These are phyloP conservation scores for Sapayoa aenigma DNA, from an alignment of 2,113 vertebrate genomes.

Conservation along the genomic window DNA sequence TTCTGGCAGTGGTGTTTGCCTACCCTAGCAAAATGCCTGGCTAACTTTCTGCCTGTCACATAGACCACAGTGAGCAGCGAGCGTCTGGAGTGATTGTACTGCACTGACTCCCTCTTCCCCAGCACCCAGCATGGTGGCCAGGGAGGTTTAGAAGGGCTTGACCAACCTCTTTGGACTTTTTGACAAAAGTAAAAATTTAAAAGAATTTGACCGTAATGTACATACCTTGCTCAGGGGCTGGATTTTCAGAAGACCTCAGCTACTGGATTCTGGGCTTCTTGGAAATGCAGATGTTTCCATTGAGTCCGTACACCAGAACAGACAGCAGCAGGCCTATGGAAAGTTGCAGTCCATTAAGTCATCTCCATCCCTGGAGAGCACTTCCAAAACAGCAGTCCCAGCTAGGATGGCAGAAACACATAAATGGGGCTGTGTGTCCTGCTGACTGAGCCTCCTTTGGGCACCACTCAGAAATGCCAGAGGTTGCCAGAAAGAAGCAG, in stretches of 20 bases:
- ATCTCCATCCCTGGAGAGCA: neutral
- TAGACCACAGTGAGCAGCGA: neutral
- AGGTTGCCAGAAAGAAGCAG: neutral
- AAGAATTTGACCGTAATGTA: neutral
- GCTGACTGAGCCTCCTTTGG: neutral
- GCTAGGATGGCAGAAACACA: rapidly evolving
- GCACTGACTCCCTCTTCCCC: neutral
- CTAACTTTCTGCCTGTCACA: neutral
- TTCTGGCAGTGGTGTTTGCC: neutral
- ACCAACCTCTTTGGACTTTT: neutral
- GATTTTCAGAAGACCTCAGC: neutral
- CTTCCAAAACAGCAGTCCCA: neutral
- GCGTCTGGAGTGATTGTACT: neutral
- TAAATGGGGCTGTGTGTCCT: rapidly evolving
- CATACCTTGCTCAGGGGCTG: neutral
- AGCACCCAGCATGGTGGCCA: rapidly evolving
- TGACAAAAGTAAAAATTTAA: neutral
- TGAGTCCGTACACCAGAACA: neutral
- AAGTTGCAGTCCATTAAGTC: neutral
- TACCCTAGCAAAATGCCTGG: neutral
- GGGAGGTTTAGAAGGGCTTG: neutral
- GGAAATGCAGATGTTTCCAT: neutral
- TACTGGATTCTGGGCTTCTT: neutral
- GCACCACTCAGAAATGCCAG: neutral
- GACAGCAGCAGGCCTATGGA: neutral